Conservation (phyloP, 2,113 vertebrate species). For the Condylura cristata region DNA sequence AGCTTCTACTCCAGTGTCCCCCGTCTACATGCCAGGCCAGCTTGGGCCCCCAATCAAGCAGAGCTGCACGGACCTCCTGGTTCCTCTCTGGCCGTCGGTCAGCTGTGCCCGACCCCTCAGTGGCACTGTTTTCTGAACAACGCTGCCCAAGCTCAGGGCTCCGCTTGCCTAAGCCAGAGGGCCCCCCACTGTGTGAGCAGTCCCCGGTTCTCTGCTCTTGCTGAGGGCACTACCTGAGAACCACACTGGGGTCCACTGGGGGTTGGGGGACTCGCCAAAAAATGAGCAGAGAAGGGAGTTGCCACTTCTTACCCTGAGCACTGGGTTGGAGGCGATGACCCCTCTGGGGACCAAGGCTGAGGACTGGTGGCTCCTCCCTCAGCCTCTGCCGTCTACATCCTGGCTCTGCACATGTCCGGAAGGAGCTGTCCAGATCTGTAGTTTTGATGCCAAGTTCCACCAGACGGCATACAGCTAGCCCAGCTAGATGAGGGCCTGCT, state of each 20-base stretch:
- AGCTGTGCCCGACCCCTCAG: too few relatives aligned
- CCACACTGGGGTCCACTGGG: fast-evolving
- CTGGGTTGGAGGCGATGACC: neutral
- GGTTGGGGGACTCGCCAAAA: neutral
- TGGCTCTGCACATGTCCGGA: neutral
- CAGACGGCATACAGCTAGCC: neutral
- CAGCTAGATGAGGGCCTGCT: too few relatives aligned
- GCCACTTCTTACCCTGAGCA: neutral
- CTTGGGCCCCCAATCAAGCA: too few relatives aligned
- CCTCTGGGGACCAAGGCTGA: neutral
- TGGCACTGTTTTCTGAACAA: too few relatives aligned
- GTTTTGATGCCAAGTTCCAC: neutral
- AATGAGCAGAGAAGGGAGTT: neutral
- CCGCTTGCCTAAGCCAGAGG: too few relatives aligned
- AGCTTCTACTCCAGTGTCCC: too few relatives aligned
- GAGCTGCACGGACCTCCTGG: neutral
- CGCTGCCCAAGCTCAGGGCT: too few relatives aligned
- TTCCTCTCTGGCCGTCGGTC: too few relatives aligned
- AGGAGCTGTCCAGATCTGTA: neutral
- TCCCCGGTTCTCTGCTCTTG: neutral
- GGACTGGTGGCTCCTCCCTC: neutral
- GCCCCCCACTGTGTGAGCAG: too few relatives aligned
- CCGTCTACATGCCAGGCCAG: too few relatives aligned
- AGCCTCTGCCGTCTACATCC: neutral
- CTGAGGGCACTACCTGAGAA: neutral